Base-by-base conservation (phyloP, 2,888 invertebrate species). In the Hypomecis punctinalis region DNA sequence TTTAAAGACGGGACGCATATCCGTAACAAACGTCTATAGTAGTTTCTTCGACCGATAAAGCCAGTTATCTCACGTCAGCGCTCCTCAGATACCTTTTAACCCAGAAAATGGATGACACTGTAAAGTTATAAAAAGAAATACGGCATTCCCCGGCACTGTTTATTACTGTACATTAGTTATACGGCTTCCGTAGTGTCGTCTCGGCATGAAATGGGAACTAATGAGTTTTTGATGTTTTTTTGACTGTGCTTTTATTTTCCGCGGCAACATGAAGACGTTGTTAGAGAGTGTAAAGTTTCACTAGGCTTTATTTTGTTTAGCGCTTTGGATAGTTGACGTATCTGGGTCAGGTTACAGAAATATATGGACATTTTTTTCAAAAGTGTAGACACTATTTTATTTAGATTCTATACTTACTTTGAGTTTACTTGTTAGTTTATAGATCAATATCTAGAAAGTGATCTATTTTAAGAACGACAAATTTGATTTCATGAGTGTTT, bases 191-290 rank as follows among this genome's bases (percentile, higher is more conserved):
- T 90, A 91, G 90, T 91, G 92, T 91, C 93, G 90, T 88, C 88
- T 85, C 88, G 90, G 88, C 88, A 89, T 90, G 91, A 89, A 93
- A 92, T 89, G 91, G 87, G 89, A 92, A 93, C 93, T 93, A 93
- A 93, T 93, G 93, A 93, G 92, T 89, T 92, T 93, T 92, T 93
- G 93, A 93, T 93, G 93, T 92, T 93, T 92, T 92, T 93, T 93
- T 93, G 92, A 93, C 93, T 91, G 90, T 88, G 86, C 86, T 89
- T 89, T 93, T 93, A 91, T 91, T 91, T 91, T 90, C 82, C 84
- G 83, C 80, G 77, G 85, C 77, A 82, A 79, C 83, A 80, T 85
- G 79, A 83, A 84, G 82, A 86, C 83, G 80, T 78, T 84, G 78
- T 76, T 81, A 72, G 76, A 74, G 80, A 77, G 76, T 82, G 82